A percentile compares a stretch with the other conserved stretches of the same genome.
Evolutionary conservation across 1,140 invertebrate species (phyloP).

Genomic region (Cydia pomonella): DNA sequence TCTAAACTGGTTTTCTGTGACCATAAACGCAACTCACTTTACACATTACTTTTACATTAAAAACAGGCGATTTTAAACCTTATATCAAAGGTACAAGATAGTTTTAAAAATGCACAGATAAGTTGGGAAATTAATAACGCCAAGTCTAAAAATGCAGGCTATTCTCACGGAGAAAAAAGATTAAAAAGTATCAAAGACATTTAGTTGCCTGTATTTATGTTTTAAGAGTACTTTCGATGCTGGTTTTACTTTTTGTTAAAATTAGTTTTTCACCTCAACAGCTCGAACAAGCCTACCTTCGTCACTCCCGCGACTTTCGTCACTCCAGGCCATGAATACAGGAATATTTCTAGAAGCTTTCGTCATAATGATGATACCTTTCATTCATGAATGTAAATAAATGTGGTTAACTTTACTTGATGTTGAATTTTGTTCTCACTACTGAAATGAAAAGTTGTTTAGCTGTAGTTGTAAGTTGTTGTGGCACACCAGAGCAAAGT

Average conservation of each 20-base stretch:
- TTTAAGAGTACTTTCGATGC: background rate
- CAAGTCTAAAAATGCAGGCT: constrained; percentile 23
- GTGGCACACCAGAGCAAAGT: too few species aligned
- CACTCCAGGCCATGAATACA: too few species aligned
- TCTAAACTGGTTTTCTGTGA: constrained; percentile 26
- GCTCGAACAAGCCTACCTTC: too few species aligned
- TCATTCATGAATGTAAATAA: too few species aligned
- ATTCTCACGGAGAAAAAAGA: constrained; percentile 21
- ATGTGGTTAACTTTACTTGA: too few species aligned
- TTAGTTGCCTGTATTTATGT: background rate
- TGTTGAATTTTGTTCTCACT: too few species aligned
- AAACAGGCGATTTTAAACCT: background rate
- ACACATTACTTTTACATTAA: background rate
- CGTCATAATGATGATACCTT: too few species aligned
- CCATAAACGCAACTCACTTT: constrained; percentile 22
- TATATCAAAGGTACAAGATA: background rate
- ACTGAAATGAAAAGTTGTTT: too few species aligned
- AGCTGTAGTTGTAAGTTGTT: too few species aligned
- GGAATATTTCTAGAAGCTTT: too few species aligned
- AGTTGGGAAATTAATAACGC: background rate
- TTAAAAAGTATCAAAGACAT: constrained; percentile 16
- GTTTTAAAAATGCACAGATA: background rate
- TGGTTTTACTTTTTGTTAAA: background rate
- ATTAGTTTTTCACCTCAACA: too few species aligned
- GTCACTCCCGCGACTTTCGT: too few species aligned